Evolutionary conservation across 1,140 invertebrate genomes (phyloP).

Genomic region (Nebria ingens): DNA sequence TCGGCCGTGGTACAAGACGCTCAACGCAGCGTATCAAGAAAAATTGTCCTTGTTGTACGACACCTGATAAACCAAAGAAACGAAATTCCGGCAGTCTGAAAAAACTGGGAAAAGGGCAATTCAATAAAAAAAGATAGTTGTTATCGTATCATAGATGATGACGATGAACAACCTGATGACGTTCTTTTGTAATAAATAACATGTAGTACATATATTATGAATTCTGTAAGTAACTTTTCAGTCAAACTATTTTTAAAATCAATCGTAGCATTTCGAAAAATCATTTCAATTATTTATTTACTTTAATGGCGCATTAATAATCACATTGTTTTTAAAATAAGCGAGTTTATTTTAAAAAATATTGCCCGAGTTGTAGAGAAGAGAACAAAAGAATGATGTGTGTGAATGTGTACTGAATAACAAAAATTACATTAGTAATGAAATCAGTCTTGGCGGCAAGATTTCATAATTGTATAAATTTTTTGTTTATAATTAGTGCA

Average conservation of each 20-base stretch:
- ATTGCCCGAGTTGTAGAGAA: too few relatives aligned
- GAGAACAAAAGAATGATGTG: too few relatives aligned
- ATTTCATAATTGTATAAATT: too few relatives aligned
- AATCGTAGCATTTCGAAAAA: background rate
- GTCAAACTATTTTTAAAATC: background rate
- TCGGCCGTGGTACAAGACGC: background rate
- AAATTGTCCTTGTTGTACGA: background rate
- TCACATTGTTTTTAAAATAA: too few relatives aligned
- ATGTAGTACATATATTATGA: background rate
- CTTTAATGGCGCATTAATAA: too few relatives aligned
- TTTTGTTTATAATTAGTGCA: too few relatives aligned
- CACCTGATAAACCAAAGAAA: conserved; percentile 2
- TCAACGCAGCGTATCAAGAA: background rate
- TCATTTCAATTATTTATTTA: background rate
- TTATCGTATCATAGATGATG: background rate
- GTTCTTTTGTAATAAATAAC: background rate
- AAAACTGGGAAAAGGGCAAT: background rate
- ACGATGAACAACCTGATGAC: background rate
- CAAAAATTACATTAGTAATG: too few relatives aligned
- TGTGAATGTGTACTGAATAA: too few relatives aligned
- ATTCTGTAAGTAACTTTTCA: background rate
- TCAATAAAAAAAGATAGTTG: conserved; percentile 6
- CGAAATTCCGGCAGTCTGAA: background rate
- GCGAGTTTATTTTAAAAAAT: too few relatives aligned
- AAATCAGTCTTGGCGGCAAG: too few relatives aligned